A percentile compares a stretch with the other conserved stretches of the same genome.
These are phyloP conservation scores for Caretta caretta DNA, from an alignment of 2,113 vertebrate genomes.

Conservation along the genomic window DNA sequence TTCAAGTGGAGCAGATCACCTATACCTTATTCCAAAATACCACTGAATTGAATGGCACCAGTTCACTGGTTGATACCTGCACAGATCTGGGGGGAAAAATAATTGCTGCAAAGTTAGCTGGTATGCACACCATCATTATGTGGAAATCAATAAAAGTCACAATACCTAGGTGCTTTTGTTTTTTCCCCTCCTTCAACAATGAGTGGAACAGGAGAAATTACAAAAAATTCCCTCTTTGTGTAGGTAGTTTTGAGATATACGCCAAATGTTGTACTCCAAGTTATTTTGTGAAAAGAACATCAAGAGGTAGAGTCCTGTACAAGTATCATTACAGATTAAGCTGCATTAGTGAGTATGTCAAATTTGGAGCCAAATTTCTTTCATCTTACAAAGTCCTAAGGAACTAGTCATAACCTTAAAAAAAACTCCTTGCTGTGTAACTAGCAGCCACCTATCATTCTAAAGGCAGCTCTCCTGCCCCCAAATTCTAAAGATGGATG, in stretches of 20 bases:
- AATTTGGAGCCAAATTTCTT: background rate
- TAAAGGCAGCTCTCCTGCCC: background rate
- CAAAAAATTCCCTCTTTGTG: background rate
- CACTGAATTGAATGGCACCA: background rate
- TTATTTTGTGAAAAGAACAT: slow-evolving; percentile 2
- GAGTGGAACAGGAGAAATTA: background rate
- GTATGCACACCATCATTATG: background rate
- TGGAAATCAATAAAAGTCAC: background rate
- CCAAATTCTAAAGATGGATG: background rate
- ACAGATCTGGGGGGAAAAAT: background rate
- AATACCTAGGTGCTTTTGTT: background rate
- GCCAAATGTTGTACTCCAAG: background rate
- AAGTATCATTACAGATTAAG: background rate
- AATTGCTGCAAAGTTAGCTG: background rate
- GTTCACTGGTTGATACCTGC: background rate
- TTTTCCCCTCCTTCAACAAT: background rate
- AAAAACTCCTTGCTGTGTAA: background rate
- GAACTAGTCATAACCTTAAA: background rate
- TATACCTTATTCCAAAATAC: background rate
- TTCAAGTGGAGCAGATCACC: background rate
- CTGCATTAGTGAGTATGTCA: background rate
- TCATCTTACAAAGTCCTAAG: background rate
- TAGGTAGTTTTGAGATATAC: background rate
- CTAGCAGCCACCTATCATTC: background rate
- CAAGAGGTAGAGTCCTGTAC: background rate